phyloP scores from a whole-genome alignment of 2,888 invertebrate genomes.

The Agrochola lychnidis region DNA sequence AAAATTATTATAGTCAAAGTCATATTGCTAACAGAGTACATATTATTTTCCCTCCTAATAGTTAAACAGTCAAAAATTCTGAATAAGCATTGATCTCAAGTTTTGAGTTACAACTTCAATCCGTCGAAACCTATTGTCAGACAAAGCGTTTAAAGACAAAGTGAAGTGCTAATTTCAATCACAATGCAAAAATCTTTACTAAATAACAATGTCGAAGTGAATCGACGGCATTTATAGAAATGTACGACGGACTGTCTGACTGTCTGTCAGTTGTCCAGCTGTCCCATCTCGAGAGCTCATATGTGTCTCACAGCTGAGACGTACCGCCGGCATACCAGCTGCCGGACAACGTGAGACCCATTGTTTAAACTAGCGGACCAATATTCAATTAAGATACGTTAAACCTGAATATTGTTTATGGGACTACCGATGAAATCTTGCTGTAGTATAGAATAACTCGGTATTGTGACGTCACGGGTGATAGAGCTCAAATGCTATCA shows the following conservation, averaged over 20 bases:
- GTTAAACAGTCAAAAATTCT: constrained; percentile 9
- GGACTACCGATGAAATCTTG: constrained; percentile 5
- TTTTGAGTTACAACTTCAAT: constrained; percentile 38
- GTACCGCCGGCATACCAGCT: constrained; percentile 18
- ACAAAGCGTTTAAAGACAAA: constrained; percentile 35
- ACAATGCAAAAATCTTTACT: constrained; percentile 44
- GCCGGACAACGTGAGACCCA: constrained; percentile 33
- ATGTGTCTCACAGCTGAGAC: constrained; percentile 49
- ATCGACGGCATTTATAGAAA: constrained; percentile 25
- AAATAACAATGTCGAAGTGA: constrained; percentile 25
- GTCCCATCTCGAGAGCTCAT: constrained; percentile 31
- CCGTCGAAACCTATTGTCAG: constrained; percentile 6
- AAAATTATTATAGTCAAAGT: not conserved
- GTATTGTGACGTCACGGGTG: constrained; percentile 13
- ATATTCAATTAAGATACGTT: constrained; percentile 36
- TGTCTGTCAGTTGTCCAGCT: constrained; percentile 40
- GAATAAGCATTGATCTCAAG: constrained; percentile 37
- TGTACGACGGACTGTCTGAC: constrained; percentile 38
- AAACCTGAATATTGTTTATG: constrained; percentile 34
- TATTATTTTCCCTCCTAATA: not conserved
- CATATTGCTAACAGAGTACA: not conserved
- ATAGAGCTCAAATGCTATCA: constrained; percentile 6
- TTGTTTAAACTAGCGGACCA: constrained; percentile 40
- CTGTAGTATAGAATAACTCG: not conserved
- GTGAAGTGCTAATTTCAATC: constrained; percentile 52